Evolutionary conservation across 2,888 invertebrate species (phyloP), one percentile per base, ranked within the genome.

Genomic region (Andrena bicolor): DNA sequence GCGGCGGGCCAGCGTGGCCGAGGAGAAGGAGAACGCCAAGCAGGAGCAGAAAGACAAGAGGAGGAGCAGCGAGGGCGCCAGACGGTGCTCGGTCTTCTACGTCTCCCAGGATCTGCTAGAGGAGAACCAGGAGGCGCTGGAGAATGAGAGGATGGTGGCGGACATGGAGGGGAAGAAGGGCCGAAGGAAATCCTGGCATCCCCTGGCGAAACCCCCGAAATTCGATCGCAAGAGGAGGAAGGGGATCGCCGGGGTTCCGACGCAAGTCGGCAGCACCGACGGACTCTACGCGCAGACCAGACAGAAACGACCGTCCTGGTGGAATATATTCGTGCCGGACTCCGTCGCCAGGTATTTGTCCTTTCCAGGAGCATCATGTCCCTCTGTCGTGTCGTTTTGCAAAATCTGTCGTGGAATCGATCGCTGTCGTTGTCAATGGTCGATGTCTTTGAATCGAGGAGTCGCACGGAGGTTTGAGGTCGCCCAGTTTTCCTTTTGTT

Each of bases 261-360:
- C 82, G 93, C 94, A 95, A 77, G 94, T 94, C 94, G 90, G 92
- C 73, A 92, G 94, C 94, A 87, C 94, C 92, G 88, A 95, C 93
- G 87, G 93, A 90, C 82, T 94, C 49, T 92, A 95, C 95, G 53
- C 94, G 20, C 87, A 86, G 13, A 80, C 85, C 1, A 85, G 96
- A 35, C 96, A 97, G 93, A 97, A 97, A 93, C 95, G 97, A 83
- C 96, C 96, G 53, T 97, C 97, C 53, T 98, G 98, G 98, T 98
- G 98, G 98, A 97, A 97, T 93, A 97, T 97, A 85, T 97, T 98
- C 93, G 96, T 97, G 63, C 96, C 97, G 68, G 97, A 98, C 90
- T 90, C 93, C 13, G 93, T 90, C 58, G 82, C 84, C 89, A 93
- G 93, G 93, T 93, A 92, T 72, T 84, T 78, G 71, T 35, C 41